Percentiles rank a stretch among this genome's conserved stretches.
Evolutionary conservation across 2,797 vertebrate species (phyloP).

Genomic region (Hyperoplus immaculatus): DNA sequence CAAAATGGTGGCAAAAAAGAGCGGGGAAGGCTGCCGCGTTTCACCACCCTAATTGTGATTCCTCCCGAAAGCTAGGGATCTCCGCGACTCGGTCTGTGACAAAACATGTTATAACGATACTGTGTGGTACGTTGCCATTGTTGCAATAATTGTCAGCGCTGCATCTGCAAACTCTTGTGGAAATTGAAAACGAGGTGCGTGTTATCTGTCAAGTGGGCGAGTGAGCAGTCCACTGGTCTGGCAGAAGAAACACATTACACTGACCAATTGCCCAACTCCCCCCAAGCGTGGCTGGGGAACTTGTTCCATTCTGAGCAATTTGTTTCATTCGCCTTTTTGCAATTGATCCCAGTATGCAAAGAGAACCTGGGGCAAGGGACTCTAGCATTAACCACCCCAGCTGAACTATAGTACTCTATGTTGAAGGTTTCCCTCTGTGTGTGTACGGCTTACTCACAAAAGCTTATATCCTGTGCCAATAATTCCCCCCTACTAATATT

Average conservation of each 20-base stretch:
- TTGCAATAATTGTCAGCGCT: conserved; percentile 69
- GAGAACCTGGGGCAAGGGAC: conserved; percentile 65
- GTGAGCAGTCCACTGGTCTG: conserved; percentile 63
- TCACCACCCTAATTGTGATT: conserved; percentile 79
- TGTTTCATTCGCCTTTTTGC: conserved; percentile 78
- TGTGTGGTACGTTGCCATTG: conserved; percentile 48
- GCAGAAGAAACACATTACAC: conserved; percentile 71
- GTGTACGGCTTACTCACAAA: conserved; percentile 15
- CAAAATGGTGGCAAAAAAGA: conserved; percentile 49
- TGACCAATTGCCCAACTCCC: conserved; percentile 77
- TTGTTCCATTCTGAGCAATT: conserved; percentile 80
- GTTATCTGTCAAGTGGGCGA: conserved; percentile 68
- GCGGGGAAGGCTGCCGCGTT: conserved; percentile 31
- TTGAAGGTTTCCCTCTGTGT: conserved; percentile 37
- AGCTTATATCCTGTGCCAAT: no score
- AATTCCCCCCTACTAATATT: background rate
- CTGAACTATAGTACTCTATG: conserved; percentile 37
- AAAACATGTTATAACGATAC: conserved; percentile 67
- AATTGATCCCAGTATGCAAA: conserved; percentile 79
- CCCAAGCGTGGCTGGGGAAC: conserved; percentile 62
- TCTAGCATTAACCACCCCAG: conserved; percentile 42
- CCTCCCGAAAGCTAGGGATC: conserved; percentile 67
- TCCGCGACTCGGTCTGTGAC: conserved; percentile 52
- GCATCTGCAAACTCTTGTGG: conserved; percentile 58
- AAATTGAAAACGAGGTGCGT: conserved; percentile 69